phyloP scores from a whole-genome alignment of 1,140 invertebrate species.

The Drosophila bifasciata region DNA sequence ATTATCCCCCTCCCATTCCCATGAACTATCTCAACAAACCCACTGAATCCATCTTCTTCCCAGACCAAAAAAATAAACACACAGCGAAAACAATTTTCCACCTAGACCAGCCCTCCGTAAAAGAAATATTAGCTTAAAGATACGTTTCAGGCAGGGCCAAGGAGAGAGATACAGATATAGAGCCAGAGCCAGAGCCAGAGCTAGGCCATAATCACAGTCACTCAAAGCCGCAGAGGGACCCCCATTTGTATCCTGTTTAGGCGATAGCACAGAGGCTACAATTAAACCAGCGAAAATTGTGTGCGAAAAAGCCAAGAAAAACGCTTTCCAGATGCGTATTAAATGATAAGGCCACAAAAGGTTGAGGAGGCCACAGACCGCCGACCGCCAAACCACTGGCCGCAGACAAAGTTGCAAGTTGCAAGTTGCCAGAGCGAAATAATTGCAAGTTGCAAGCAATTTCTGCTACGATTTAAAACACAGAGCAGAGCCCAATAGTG shows the following conservation, averaged over 20 bases:
- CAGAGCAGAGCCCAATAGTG: constrained; percentile 6
- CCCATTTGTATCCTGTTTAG: constrained; percentile 67
- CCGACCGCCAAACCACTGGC: constrained; percentile 39
- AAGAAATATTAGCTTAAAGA: constrained; percentile 68
- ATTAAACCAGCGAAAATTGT: constrained; percentile 63
- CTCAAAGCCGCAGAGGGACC: constrained; percentile 41
- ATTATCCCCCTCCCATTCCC: not conserved
- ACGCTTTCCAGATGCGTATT: constrained; percentile 69
- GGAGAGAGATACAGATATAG: constrained; percentile 18
- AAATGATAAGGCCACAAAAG: constrained; percentile 68
- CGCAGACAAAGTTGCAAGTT: constrained; percentile 45
- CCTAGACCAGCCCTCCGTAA: constrained; percentile 46
- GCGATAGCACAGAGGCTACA: constrained; percentile 63
- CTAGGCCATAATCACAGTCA: constrained; percentile 68
- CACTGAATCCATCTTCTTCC: constrained; percentile 27
- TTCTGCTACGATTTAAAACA: constrained; percentile 75
- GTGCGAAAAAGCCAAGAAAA: constrained; percentile 55
- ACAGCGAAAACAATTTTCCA: constrained; percentile 56
- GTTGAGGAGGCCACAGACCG: constrained; percentile 44
- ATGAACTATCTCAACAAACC: constrained; percentile 18
- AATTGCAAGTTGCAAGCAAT: constrained; percentile 70
- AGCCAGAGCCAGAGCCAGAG: not conserved
- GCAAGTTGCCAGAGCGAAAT: constrained; percentile 30
- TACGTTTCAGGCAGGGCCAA: constrained; percentile 56
- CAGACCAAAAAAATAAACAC: constrained; percentile 39